A percentile compares a stretch with the other conserved stretches of the same genome.
Evolutionary conservation across 2,113 vertebrate genomes (phyloP).

Genomic region (Oenanthe oenanthe): DNA sequence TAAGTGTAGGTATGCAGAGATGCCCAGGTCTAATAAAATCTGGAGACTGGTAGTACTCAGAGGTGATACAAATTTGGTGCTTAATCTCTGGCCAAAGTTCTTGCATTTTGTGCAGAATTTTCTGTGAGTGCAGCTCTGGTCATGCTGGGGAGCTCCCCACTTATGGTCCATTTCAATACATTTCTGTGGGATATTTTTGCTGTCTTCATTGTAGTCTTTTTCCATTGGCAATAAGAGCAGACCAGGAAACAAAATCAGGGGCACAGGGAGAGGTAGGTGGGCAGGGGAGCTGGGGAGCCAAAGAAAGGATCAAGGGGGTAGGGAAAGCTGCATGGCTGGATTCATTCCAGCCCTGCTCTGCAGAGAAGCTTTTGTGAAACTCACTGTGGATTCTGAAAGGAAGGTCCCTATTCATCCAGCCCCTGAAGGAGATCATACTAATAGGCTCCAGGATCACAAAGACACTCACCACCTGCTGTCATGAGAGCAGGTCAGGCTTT

Average conservation of each 20-base stretch:
- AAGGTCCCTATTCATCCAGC: slow-evolving; percentile 36
- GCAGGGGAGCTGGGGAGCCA: neutral
- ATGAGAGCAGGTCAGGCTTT: slow-evolving; percentile 36
- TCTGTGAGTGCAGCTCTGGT: neutral
- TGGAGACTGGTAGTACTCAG: neutral
- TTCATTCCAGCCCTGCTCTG: slow-evolving; percentile 51
- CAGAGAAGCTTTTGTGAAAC: slow-evolving; percentile 42
- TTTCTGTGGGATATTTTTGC: neutral
- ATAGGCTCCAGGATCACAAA: slow-evolving; percentile 60
- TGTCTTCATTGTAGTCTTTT: neutral
- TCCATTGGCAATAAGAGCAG: neutral
- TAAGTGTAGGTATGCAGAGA: neutral
- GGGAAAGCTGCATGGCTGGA: slow-evolving; percentile 46
- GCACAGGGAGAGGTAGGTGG: neutral
- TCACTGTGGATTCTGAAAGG: slow-evolving; percentile 38
- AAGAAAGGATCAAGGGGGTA: slow-evolving; percentile 28
- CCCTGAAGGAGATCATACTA: slow-evolving; percentile 52
- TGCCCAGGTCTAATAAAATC: neutral
- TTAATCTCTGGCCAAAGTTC: neutral
- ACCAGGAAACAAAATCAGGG: neutral
- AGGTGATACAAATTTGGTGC: neutral
- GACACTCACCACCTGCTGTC: slow-evolving; percentile 36
- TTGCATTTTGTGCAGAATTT: neutral
- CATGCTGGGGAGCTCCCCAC: neutral
- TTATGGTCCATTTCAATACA: neutral